Evolutionary conservation across 2,888 invertebrate genomes (phyloP), one percentile per base, ranked within the genome.

Genomic region (Geophilus truncorum): DNA sequence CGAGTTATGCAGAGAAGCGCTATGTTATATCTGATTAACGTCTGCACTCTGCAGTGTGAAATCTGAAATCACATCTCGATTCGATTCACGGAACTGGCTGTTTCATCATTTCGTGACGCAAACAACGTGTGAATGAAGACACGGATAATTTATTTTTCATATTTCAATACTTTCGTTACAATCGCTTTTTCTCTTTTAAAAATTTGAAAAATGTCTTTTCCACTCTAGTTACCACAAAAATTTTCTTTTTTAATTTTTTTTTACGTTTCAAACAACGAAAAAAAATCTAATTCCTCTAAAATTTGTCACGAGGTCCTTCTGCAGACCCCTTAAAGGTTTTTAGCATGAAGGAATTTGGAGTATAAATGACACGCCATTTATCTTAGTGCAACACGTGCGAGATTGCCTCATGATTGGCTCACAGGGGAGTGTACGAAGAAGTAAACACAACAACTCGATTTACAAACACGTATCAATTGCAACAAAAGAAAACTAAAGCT

Each of bases 371-470:
- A 70, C 28, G 70, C 28, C 23, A 70, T 70, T 70, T 70, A 70
- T 70, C 70, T 25, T 15, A 12, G 70, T 70, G 70, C 28, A 70
- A 70, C 70, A 70, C 70, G 70, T 70, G 28, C 70, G 25, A 28
- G 70, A 70, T 70, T 70, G 70, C 70, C 28, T 70, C 70, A 70
- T 28, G 70, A 70, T 70, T 70, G 70, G 70, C 70, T 70, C 70
- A 25, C 70, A 28, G 51, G 51, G 51, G 18, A 51, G 70, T 28
- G 28, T 70, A 70, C 23, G 1, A 28, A 28, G 28, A 70, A 70
- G 70, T 70, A 70, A 70, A 70, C 70, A 70, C 25, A 25, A 70
- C 28, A 28, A 28, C 28, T 62, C 25, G 62, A 62, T 10, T 70
- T 23, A 70, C 10, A 51, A 51, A 51, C 21, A 21, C 51, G 51